These are phyloP conservation scores for Pachycephala philippinensis DNA, from an alignment of 2,113 vertebrate genomes.

Conservation along the genomic window DNA sequence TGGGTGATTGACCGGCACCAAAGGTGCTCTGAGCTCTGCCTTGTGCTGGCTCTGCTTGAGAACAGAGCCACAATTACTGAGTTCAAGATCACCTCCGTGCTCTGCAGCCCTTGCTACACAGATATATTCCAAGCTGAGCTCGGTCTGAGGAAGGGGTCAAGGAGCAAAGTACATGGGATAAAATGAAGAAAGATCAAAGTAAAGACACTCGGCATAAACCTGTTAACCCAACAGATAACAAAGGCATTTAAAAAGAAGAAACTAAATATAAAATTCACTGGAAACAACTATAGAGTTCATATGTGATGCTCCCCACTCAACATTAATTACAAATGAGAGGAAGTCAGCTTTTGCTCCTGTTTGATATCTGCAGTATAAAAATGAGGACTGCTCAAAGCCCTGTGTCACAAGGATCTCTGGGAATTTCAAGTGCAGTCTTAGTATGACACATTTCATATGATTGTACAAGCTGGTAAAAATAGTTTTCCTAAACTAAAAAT, in stretches of 20 bases:
- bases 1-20: background rate
- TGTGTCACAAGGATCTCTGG: background rate
- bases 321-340: background rate
- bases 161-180: conserved; percentile 11
- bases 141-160: background rate
- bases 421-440: background rate
- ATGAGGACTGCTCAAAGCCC: background rate
- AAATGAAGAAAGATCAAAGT: conserved; percentile 14
- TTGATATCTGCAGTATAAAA: background rate
- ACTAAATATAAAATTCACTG: background rate
- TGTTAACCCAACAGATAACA: background rate
- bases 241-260: background rate
- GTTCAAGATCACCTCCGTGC: background rate
- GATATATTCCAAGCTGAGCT: background rate
- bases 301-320: background rate
- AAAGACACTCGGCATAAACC: background rate
- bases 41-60: background rate
- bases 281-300: background rate
- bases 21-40: background rate
- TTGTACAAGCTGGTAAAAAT: background rate
- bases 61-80: background rate
- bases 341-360: background rate
- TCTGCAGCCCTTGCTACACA: background rate
- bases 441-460: background rate
- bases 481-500: background rate